These are phyloP conservation scores for Rhinichthys osculus DNA, from an alignment of 2,797 vertebrate species.

Conservation along the genomic window DNA sequence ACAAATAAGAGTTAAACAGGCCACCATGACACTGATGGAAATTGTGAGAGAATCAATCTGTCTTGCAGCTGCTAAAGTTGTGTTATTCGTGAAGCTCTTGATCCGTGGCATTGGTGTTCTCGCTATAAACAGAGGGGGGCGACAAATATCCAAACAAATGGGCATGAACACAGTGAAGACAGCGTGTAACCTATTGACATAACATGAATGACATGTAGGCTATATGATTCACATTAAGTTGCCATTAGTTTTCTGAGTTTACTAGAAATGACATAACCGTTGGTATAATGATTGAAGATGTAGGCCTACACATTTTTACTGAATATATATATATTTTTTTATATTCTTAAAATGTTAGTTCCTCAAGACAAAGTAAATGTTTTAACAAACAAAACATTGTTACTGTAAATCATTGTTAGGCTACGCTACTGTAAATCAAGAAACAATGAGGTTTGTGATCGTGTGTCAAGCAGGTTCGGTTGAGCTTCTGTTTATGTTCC, in stretches of 20 bases:
- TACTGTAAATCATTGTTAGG: background rate
- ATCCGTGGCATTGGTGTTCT: background rate
- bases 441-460: no score
- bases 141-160: slow-evolving; percentile 22
- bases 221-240: background rate
- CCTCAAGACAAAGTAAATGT: background rate
- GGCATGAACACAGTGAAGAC: background rate
- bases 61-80: background rate
- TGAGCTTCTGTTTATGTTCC: no score
- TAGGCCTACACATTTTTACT: background rate
- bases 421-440: no score
- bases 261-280: background rate
- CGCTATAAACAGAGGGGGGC: slow-evolving; percentile 20
- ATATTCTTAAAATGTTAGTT: background rate
- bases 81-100: background rate
- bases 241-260: background rate
- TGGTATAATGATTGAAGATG: background rate
- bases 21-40: background rate
- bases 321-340: background rate
- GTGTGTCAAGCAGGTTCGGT: no score
- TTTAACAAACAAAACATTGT: background rate
- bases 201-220: no score
- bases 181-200: background rate
- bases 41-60: background rate
- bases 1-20: background rate